Evolutionary conservation across 2,888 invertebrate genomes (phyloP).

Genomic region (Drosophila sordidapex): DNA sequence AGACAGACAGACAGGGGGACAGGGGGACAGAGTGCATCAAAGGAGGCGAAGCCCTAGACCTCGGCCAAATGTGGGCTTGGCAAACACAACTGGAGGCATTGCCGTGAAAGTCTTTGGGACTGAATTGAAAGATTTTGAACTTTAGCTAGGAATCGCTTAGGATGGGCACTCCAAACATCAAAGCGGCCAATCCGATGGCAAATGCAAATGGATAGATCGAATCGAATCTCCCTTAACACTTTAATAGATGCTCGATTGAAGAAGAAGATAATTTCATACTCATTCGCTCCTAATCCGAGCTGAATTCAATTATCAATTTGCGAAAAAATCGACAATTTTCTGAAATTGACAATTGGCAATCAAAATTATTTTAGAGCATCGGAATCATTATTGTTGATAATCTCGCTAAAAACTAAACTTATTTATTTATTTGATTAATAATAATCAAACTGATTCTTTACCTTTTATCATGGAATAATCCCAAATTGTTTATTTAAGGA

Average conservation of each 20-base stretch:
- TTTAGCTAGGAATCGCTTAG: background rate
- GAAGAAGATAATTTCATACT: background rate
- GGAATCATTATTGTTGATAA: no score
- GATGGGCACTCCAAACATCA: background rate
- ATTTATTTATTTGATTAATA: no score
- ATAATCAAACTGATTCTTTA: background rate
- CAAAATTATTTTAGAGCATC: no score
- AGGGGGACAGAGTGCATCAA: slow-evolving; percentile 2
- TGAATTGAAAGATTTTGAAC: background rate
- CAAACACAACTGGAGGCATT: slow-evolving; percentile 8
- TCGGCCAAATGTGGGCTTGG: slow-evolving; percentile 27
- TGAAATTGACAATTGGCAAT: no score
- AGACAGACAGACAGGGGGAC: background rate
- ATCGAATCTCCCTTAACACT: background rate
- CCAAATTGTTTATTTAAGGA: background rate
- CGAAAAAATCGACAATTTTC: no score
- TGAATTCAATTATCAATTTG: background rate
- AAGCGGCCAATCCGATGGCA: background rate
- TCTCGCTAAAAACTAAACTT: no score
- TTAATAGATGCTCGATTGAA: background rate
- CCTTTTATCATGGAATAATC: background rate
- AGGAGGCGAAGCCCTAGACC: slow-evolving; percentile 50
- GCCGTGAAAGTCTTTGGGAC: slow-evolving; percentile 35
- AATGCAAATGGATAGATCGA: background rate
- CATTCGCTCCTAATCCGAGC: background rate